These are phyloP conservation scores for Acestrorhynchus altus DNA, from an alignment of 2,797 vertebrate genomes.

Conservation along the genomic window DNA sequence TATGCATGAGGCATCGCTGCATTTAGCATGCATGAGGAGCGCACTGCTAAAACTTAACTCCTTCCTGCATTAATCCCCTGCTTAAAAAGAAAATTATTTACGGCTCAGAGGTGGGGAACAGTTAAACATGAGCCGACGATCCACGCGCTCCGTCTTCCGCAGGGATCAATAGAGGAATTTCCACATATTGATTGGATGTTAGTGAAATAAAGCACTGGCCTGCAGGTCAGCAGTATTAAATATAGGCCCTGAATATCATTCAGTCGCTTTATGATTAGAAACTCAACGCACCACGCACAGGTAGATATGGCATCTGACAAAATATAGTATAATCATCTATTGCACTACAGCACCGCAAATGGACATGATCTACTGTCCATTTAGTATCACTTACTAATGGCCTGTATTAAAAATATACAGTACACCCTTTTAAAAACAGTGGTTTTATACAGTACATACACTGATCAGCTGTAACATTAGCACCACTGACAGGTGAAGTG, in stretches of 20 bases:
- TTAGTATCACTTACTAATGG: neutral
- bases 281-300: constrained; percentile 37
- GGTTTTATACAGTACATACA: too few relatives aligned
- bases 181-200: constrained; percentile 72
- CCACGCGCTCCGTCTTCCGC: constrained; percentile 58
- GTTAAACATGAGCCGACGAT: constrained; percentile 61
- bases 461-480: too few relatives aligned
- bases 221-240: constrained; percentile 69
- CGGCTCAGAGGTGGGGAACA: constrained; percentile 46
- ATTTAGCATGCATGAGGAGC: constrained; percentile 35
- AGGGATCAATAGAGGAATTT: constrained; percentile 72
- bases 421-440: too few relatives aligned
- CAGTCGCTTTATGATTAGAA: constrained; percentile 48
- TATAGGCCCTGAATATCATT: constrained; percentile 59
- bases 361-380: neutral
- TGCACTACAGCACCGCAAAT: neutral
- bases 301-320: constrained; percentile 13
- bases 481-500: too few relatives aligned
- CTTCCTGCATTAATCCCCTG: constrained; percentile 46
- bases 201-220: constrained; percentile 63
- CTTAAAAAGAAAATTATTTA: constrained; percentile 59
- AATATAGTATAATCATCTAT: constrained; percentile 15
- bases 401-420: neutral
- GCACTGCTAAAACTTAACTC: constrained; percentile 52
- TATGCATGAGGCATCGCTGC: constrained; percentile 39